Conservation (phyloP, 2,888 invertebrate species). For the Alentia gelatinosa region DNA sequence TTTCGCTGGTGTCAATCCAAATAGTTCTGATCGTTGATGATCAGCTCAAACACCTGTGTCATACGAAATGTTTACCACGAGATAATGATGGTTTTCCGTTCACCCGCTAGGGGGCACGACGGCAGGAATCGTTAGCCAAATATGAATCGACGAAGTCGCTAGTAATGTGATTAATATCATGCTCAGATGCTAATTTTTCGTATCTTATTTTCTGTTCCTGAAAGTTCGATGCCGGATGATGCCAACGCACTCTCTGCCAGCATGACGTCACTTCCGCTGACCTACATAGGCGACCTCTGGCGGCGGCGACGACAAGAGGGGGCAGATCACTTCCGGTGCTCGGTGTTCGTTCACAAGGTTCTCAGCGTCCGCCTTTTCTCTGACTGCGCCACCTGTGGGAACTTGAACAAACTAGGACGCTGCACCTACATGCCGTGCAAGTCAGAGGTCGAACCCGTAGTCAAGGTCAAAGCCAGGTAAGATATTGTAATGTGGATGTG, state of each 20-base stretch:
- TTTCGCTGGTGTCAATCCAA: too few relatives aligned
- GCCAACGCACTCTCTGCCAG: background rate
- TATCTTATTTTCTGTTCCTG: background rate
- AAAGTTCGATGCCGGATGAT: background rate
- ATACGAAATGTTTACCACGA: too few relatives aligned
- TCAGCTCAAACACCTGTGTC: too few relatives aligned
- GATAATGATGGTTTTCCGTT: too few relatives aligned
- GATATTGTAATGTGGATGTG: too few relatives aligned
- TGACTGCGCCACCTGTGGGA: conserved; percentile 20
- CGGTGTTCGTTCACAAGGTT: conserved; percentile 10
- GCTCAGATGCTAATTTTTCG: too few relatives aligned
- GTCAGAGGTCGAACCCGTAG: background rate
- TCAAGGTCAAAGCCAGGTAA: conserved; percentile 36
- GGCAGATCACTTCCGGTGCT: background rate
- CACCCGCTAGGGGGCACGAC: too few relatives aligned
- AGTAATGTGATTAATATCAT: background rate
- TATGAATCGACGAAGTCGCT: too few relatives aligned
- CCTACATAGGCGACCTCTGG: conserved; percentile 8
- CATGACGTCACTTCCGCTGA: conserved; percentile 29
- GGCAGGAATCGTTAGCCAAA: too few relatives aligned
- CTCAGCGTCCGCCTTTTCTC: background rate
- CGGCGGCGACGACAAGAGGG: background rate
- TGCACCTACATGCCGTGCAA: conserved; percentile 7
- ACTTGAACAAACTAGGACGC: background rate
- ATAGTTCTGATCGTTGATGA: too few relatives aligned